Conservation (phyloP, 2,888 invertebrate genomes). For the Vanessa cardui region DNA sequence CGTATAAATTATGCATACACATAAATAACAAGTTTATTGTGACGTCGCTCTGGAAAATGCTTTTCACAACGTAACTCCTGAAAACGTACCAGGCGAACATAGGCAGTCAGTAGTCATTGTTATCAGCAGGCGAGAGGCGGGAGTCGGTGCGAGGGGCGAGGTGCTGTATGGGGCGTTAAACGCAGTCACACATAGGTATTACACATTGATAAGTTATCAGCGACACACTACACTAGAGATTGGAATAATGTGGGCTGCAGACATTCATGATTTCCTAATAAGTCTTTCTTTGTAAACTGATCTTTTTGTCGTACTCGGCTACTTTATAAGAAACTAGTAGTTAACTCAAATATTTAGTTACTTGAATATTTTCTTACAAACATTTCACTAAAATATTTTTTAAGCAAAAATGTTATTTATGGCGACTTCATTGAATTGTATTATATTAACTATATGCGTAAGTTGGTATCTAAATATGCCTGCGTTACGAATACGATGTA, state of each 20-base stretch:
- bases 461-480: background rate
- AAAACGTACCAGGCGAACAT: constrained; percentile 79
- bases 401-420: no score
- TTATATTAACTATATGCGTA: background rate
- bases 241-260: constrained; percentile 3
- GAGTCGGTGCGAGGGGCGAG: constrained; percentile 45
- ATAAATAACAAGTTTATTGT: constrained; percentile 17
- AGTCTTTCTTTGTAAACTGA: constrained; percentile 47
- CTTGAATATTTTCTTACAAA: no score
- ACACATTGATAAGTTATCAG: constrained; percentile 67
- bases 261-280: constrained; percentile 60
- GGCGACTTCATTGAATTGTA: background rate
- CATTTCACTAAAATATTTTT: no score
- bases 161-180: constrained; percentile 54
- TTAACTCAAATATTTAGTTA: no score
- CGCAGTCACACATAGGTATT: constrained; percentile 47
- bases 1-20: no score
- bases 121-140: constrained; percentile 55
- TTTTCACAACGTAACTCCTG: constrained; percentile 65
- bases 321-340: no score
- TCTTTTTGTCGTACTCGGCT: no score
- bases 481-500: constrained; percentile 18
- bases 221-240: background rate
- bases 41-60: constrained; percentile 62
- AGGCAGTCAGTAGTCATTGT: constrained; percentile 65